A percentile compares a stretch with the other conserved stretches of the same genome.
Evolutionary conservation across 2,797 vertebrate genomes (phyloP).

Genomic region (Arnoldichthys spilopterus): DNA sequence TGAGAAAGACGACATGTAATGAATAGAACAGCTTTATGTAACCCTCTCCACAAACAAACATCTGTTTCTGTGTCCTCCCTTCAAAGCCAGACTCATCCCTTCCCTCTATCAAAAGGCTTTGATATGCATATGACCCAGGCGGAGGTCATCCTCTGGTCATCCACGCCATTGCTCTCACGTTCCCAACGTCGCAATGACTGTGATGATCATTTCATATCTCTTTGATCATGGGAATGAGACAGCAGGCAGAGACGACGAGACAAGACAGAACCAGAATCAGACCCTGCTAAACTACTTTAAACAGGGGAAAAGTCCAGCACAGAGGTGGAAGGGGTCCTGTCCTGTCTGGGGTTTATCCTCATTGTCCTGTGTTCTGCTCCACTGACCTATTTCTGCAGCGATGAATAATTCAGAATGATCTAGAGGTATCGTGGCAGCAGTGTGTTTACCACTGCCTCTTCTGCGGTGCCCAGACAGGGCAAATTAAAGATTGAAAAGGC

Average conservation of each 20-base stretch:
- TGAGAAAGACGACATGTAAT: background rate
- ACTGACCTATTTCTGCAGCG: slow-evolving; percentile 49
- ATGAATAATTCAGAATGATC: slow-evolving; percentile 50
- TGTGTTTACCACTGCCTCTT: slow-evolving; percentile 21
- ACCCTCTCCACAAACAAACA: background rate
- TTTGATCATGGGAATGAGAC: background rate
- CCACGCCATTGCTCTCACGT: background rate
- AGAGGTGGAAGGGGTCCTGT: slow-evolving; percentile 1
- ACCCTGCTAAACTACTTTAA: background rate
- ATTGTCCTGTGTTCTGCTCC: slow-evolving; percentile 32
- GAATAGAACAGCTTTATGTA: background rate
- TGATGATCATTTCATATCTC: background rate
- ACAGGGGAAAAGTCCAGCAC: background rate
- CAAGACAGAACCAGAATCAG: background rate
- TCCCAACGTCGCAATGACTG: background rate
- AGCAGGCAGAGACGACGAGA: background rate
- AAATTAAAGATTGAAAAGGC: slow-evolving; percentile 53
- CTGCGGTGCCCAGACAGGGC: slow-evolving; percentile 36
- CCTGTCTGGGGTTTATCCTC: slow-evolving; percentile 16
- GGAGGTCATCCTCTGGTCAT: slow-evolving; percentile 20
- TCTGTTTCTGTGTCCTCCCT: background rate
- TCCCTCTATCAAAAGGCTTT: slow-evolving; percentile 1
- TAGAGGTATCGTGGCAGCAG: slow-evolving; percentile 38
- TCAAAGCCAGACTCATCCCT: slow-evolving; percentile 18
- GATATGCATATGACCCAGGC: slow-evolving; percentile 10